Evolutionary conservation across 2,888 invertebrate species (phyloP).

Genomic region (Cryptus armator): DNA sequence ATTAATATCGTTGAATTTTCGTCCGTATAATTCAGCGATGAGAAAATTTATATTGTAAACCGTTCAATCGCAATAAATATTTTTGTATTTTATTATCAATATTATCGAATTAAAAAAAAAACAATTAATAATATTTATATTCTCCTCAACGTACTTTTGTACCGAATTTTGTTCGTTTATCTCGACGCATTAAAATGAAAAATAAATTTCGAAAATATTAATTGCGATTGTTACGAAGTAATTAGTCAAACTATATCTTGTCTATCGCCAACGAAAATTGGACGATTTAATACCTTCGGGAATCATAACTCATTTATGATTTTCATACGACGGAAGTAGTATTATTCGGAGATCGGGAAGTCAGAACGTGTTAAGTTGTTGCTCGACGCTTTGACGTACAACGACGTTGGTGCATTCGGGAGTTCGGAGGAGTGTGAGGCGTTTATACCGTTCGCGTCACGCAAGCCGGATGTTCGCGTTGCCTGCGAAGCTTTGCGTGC

Average conservation of each 20-base stretch:
- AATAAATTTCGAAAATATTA: neutral
- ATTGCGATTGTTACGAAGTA: neutral
- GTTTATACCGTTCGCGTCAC: slow-evolving; percentile 72
- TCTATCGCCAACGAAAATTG: neutral
- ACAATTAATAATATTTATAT: no score
- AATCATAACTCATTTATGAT: slow-evolving; percentile 19
- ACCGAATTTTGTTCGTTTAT: no score
- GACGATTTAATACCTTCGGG: neutral
- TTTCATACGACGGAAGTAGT: slow-evolving; percentile 31
- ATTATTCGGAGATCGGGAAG: slow-evolving; percentile 40
- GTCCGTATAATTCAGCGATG: neutral
- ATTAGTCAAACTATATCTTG: neutral
- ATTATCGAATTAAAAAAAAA: no score
- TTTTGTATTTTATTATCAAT: no score
- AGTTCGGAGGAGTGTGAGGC: slow-evolving; percentile 1
- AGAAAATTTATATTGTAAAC: neutral
- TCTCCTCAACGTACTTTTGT: no score
- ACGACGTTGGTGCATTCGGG: slow-evolving; percentile 72
- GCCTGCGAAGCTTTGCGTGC: slow-evolving; percentile 73
- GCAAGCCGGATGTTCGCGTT: slow-evolving; percentile 74
- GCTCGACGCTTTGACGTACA: slow-evolving; percentile 69
- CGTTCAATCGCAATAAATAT: neutral
- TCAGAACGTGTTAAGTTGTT: slow-evolving; percentile 73
- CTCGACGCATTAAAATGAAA: neutral
- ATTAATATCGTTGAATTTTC: neutral